Percentiles rank a stretch among this genome's conserved stretches.
Evolutionary conservation across 2,888 invertebrate species (phyloP).

Genomic region (Chymomyza amoena): DNA sequence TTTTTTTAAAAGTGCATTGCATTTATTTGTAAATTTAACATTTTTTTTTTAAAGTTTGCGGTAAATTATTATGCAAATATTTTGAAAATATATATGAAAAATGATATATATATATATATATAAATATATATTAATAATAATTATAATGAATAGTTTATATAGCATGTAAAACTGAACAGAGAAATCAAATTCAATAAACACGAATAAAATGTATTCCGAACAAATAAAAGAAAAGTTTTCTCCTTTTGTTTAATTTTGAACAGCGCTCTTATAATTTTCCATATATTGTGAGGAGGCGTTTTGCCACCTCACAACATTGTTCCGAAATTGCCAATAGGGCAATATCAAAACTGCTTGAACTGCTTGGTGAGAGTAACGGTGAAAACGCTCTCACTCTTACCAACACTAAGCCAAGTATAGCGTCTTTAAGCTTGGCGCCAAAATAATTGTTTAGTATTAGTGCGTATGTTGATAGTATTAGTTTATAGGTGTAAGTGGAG

Average conservation of each 20-base stretch:
- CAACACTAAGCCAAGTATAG: no score
- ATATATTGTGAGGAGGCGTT: no score
- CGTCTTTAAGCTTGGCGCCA: no score
- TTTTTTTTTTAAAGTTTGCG: conserved; percentile 37
- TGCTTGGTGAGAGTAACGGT: no score
- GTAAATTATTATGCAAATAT: conserved; percentile 14
- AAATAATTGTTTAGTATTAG: no score
- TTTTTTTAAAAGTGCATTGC: conserved; percentile 9
- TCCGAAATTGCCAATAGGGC: no score
- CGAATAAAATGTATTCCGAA: conserved; percentile 69
- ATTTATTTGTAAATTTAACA: conserved; percentile 54
- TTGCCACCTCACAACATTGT: no score
- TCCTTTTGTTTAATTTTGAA: neutral
- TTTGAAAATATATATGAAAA: conserved; percentile 39
- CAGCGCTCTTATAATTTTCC: no score
- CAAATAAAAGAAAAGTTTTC: conserved; percentile 3
- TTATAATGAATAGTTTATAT: conserved; percentile 62
- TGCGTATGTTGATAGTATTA: no score
- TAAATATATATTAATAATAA: conserved; percentile 23
- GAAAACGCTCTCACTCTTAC: no score
- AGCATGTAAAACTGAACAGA: conserved; percentile 70
- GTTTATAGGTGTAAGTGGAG: no score
- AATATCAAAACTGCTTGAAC: no score
- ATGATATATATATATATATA: conserved; percentile 12
- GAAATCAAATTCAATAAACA: conserved; percentile 71